These are phyloP conservation scores for Cranoglanis bouderius DNA, from an alignment of 2,113 vertebrate species.

Conservation along the genomic window DNA sequence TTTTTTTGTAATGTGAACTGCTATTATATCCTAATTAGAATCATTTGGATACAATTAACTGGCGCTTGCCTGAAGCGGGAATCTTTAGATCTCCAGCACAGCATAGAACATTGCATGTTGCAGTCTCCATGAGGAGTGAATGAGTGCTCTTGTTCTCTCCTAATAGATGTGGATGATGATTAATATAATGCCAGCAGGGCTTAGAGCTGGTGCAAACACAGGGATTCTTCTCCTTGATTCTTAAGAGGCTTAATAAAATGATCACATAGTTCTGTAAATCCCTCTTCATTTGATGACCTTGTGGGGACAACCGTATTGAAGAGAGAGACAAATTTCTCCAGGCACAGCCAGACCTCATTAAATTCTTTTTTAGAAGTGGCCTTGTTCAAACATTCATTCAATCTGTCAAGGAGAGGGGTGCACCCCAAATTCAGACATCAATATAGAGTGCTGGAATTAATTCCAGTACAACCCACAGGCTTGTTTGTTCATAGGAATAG, in stretches of 20 bases:
- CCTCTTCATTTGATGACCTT: conserved; percentile 48
- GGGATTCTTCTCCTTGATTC: conserved; percentile 31
- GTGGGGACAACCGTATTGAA: conserved; percentile 27
- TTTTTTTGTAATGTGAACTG: conserved; percentile 10
- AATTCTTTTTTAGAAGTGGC: conserved; percentile 41
- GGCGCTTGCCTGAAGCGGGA: conserved; percentile 8
- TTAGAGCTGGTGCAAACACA: conserved; percentile 23
- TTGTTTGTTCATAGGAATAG: neutral
- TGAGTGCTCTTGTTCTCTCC: neutral
- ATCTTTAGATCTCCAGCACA: conserved; percentile 25
- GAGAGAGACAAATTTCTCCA: conserved; percentile 45
- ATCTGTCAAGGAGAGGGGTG: conserved; percentile 27
- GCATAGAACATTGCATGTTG: neutral
- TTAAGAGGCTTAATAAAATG: conserved; percentile 52
- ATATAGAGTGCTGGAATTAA: conserved; percentile 36
- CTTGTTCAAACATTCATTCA: conserved; percentile 38
- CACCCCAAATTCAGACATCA: conserved; percentile 36
- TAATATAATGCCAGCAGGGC: conserved; percentile 37
- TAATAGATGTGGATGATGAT: conserved; percentile 31
- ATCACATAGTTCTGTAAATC: conserved; percentile 50
- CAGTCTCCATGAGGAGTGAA: conserved; percentile 11
- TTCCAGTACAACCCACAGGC: conserved; percentile 13
- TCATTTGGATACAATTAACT: conserved; percentile 24
- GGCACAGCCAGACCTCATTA: conserved; percentile 44
- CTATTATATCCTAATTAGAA: conserved; percentile 31